Evolutionary conservation across 2,888 invertebrate genomes (phyloP).

Genomic region (Podabrus alpinus): DNA sequence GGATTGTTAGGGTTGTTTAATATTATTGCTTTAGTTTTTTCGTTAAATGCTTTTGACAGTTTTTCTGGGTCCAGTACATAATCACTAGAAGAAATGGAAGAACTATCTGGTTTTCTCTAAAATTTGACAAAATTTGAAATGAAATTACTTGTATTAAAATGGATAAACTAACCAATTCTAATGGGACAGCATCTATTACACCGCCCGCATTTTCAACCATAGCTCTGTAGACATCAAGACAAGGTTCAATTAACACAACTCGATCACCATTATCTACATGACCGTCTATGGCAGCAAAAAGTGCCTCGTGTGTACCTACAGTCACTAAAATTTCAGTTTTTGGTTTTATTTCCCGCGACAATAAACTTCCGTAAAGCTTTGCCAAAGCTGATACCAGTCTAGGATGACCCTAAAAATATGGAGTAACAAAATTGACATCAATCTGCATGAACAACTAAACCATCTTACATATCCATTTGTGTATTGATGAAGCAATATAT

Average conservation of each 20-base stretch:
- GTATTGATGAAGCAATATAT: background rate
- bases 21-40: background rate
- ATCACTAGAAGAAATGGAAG: background rate
- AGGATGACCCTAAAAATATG: background rate
- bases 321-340: background rate
- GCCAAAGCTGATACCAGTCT: background rate
- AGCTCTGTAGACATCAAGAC: slow-evolving; percentile 96
- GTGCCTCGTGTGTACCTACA: slow-evolving; percentile 51
- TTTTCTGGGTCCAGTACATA: background rate
- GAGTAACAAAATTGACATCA: background rate
- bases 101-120: background rate
- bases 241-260: slow-evolving; percentile 97
- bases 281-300: slow-evolving; percentile 81
- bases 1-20: background rate
- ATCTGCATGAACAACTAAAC: background rate
- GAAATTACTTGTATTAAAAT: background rate
- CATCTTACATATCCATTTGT: background rate
- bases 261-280: slow-evolving; percentile 86
- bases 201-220: slow-evolving; percentile 92
- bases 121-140: background rate
- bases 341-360: background rate
- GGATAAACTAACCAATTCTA: slow-evolving; percentile 57
- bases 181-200: slow-evolving; percentile 82
- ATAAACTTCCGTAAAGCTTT: background rate
- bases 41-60: background rate